Evolutionary conservation across 2,113 vertebrate genomes (phyloP).

Genomic region (Varanus salvator): DNA sequence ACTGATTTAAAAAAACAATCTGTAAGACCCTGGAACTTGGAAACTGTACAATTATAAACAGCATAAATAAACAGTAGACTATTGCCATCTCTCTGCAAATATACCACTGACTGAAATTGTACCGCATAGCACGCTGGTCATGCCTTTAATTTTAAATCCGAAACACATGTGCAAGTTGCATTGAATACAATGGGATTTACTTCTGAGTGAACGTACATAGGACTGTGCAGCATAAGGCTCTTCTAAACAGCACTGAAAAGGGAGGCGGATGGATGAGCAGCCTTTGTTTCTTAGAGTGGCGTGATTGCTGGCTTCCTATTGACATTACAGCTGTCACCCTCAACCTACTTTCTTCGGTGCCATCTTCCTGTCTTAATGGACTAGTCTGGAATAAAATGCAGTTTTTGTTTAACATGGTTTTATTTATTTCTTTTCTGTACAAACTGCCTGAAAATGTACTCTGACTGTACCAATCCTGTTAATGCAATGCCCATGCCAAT

Average conservation of each 20-base stretch:
- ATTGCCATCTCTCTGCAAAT: background rate
- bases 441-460: background rate
- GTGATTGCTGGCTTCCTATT: background rate
- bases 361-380: background rate
- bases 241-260: accelerated
- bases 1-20: background rate
- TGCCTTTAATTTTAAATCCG: background rate
- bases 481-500: background rate
- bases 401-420: background rate
- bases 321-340: background rate
- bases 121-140: background rate
- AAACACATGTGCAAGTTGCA: background rate
- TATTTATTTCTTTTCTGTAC: background rate
- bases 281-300: background rate
- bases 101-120: accelerated
- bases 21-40: background rate
- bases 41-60: background rate
- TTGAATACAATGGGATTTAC: background rate
- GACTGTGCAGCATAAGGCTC: background rate
- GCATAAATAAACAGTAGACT: background rate
- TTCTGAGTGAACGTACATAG: background rate
- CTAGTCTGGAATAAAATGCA: background rate
- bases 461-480: accelerated
- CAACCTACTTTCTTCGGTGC: background rate
- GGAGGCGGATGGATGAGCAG: background rate